phyloP scores from a whole-genome alignment of 2,113 vertebrate species.

The Pelecanoides urinatrix region DNA sequence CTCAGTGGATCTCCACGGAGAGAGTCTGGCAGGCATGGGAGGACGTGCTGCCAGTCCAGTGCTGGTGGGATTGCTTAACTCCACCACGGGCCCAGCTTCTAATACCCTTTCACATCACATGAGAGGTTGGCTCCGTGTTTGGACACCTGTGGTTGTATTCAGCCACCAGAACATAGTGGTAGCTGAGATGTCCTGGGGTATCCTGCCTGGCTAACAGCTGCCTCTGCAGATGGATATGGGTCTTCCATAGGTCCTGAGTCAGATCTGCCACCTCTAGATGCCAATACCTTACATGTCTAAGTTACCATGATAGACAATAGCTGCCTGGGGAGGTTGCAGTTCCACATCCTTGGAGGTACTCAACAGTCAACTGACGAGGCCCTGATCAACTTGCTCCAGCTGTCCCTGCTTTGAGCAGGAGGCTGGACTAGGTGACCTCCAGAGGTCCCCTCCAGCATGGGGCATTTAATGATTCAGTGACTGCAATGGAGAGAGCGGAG shows the following conservation, averaged over 20 bases:
- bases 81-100: background rate
- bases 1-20: background rate
- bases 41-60: background rate
- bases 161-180: background rate
- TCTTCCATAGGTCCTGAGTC: background rate
- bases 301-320: background rate
- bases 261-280: background rate
- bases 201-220: background rate
- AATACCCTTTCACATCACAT: background rate
- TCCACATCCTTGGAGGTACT: background rate
- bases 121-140: background rate
- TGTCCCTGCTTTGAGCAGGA: background rate
- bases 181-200: background rate
- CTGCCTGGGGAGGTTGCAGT: background rate
- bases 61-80: background rate
- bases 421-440: background rate
- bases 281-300: background rate
- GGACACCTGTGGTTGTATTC: background rate
- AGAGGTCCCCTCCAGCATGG: background rate
- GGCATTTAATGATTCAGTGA: background rate
- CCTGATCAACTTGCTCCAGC: background rate
- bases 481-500: background rate
- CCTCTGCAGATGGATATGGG: background rate
- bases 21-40: background rate
- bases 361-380: background rate